Conservation (phyloP, 1,140 invertebrate genomes). For the Sinonovacula constricta region DNA sequence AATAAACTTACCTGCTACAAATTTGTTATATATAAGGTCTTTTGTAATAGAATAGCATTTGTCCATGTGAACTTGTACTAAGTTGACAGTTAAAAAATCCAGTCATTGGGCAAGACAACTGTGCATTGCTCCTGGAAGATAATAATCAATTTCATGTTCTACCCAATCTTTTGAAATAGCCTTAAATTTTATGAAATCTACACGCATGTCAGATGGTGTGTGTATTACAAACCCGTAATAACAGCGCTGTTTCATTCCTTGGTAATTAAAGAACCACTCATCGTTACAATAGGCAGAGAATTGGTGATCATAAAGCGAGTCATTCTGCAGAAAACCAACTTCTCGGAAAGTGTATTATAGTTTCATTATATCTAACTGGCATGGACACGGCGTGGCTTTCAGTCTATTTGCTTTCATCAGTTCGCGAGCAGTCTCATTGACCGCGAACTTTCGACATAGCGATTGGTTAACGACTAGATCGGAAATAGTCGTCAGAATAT, state of each 20-base stretch:
- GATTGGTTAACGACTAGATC: neutral
- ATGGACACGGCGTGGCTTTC: constrained; percentile 1
- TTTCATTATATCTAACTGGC: neutral
- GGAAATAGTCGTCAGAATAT: neutral
- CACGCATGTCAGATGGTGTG: too few relatives aligned
- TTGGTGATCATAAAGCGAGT: too few relatives aligned
- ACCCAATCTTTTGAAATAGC: too few relatives aligned
- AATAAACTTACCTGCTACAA: too few relatives aligned
- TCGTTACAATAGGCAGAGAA: neutral
- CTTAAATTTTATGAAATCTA: too few relatives aligned
- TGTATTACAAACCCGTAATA: constrained; percentile 32
- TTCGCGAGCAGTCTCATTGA: neutral
- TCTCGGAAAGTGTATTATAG: constrained; percentile 4
- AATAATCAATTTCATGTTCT: too few relatives aligned
- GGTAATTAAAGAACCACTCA: constrained; percentile 16
- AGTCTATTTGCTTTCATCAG: neutral
- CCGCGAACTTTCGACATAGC: neutral
- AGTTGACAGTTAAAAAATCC: too few relatives aligned
- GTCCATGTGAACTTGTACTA: too few relatives aligned
- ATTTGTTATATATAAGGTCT: too few relatives aligned
- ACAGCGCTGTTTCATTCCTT: constrained; percentile 14
- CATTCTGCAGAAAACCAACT: neutral
- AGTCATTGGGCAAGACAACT: too few relatives aligned
- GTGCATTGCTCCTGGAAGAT: too few relatives aligned
- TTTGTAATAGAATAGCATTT: too few relatives aligned